Evolutionary conservation across 2,888 invertebrate species (phyloP).

Genomic region (Heliconius aoede): DNA sequence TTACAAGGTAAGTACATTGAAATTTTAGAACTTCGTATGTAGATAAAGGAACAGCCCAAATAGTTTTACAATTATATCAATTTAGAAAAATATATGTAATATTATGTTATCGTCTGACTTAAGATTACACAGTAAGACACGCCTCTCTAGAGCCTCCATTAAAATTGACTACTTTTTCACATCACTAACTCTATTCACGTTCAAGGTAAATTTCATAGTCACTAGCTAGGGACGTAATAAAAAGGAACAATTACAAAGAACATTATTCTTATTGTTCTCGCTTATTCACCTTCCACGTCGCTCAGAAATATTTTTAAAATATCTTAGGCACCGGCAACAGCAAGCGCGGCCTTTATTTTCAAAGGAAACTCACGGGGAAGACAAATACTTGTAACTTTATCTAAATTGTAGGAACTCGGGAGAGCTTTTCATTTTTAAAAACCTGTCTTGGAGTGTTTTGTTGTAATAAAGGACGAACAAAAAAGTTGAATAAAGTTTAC

Average conservation of each 20-base stretch:
- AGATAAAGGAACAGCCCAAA: too few species aligned
- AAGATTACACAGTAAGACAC: neutral
- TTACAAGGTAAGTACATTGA: too few species aligned
- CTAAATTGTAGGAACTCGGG: neutral
- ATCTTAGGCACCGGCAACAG: neutral
- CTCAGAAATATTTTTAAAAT: neutral
- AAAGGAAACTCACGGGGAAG: neutral
- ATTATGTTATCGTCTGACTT: too few species aligned
- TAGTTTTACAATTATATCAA: too few species aligned
- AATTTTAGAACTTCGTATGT: too few species aligned
- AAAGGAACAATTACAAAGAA: neutral
- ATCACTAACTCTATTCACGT: neutral
- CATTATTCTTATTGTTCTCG: neutral
- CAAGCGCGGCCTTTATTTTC: neutral
- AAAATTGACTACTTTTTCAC: conserved; percentile 1
- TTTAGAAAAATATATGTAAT: too few species aligned
- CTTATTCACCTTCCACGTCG: neutral
- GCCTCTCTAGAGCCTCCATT: neutral
- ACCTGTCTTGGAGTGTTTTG: neutral
- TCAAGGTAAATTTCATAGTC: neutral
- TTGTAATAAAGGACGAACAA: neutral
- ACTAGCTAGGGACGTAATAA: conserved; percentile 1
- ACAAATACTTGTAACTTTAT: conserved; percentile 6
- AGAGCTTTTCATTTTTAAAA: neutral
- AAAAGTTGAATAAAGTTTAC: too few species aligned